Percentiles rank a stretch among this genome's conserved stretches.
Conservation (phyloP, 2,797 vertebrate species). For the Buphagus erythrorhynchus region DNA sequence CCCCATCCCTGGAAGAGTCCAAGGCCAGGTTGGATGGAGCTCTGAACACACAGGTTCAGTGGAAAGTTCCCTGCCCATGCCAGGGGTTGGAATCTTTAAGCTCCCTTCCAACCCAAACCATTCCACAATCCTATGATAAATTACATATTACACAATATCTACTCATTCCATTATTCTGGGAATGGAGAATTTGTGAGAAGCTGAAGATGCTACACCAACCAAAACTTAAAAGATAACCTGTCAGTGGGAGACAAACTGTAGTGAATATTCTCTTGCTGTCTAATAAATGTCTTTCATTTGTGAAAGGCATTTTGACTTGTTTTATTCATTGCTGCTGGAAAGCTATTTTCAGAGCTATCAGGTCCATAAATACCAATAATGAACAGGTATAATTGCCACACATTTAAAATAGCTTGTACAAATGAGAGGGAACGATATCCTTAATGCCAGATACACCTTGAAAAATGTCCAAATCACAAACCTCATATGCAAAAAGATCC, state of each 20-base stretch:
- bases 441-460: neutral
- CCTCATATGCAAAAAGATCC: neutral
- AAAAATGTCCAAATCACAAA: neutral
- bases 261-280: neutral
- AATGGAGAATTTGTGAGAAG: neutral
- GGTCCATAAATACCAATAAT: conserved; percentile 5
- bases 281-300: neutral
- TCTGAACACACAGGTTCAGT: rapidly evolving
- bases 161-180: rapidly evolving
- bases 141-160: rapidly evolving
- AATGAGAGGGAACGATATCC: neutral
- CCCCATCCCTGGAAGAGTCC: neutral
- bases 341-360: neutral
- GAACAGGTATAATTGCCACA: neutral
- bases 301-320: neutral
- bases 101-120: neutral
- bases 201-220: neutral
- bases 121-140: neutral
- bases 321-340: neutral
- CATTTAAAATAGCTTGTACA: neutral
- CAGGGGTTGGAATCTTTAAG: neutral
- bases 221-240: neutral
- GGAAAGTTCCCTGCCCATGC: neutral
- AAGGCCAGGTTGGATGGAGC: neutral
- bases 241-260: neutral